Conservation (phyloP, 64 coral and sea anemone genomes). For the Pachyseris speciosa region DNA sequence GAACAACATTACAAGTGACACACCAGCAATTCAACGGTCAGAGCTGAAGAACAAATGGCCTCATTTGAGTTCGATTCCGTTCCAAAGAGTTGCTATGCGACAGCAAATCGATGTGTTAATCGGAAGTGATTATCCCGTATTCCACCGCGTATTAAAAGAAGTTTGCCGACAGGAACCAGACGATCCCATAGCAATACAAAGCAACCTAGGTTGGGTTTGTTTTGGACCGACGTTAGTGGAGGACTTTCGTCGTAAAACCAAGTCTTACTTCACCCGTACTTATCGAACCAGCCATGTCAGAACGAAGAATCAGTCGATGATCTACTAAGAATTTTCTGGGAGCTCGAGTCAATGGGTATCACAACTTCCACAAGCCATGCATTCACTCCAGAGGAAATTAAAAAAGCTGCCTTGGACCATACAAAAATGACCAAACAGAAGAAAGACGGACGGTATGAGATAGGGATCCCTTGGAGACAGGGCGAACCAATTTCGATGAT, state of each 20-base stretch:
- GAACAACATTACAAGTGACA: conserved; percentile 67
- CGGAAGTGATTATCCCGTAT: too few relatives aligned
- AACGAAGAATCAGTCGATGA: not conserved
- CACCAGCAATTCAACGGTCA: conserved; percentile 49
- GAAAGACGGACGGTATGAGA: too few relatives aligned
- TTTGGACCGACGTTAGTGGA: too few relatives aligned
- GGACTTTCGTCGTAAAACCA: too few relatives aligned
- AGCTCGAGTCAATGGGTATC: too few relatives aligned
- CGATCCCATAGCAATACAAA: not conserved
- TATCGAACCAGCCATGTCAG: not conserved
- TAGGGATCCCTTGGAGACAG: too few relatives aligned
- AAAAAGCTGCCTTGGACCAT: not conserved
- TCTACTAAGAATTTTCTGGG: not conserved
- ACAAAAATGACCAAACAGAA: too few relatives aligned
- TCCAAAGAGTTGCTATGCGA: conserved; percentile 20
- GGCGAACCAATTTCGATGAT: too few relatives aligned
- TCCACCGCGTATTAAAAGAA: too few relatives aligned
- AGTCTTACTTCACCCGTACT: too few relatives aligned
- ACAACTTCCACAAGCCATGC: too few relatives aligned
- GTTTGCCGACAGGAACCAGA: not conserved
- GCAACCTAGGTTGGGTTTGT: not conserved
- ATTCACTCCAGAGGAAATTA: not conserved
- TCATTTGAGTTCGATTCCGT: conserved; percentile 43
- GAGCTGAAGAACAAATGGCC: conserved; percentile 72
- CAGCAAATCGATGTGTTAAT: conserved; percentile 38